Conservation (phyloP, 2,797 vertebrate species). For the Danio albolineatus region DNA sequence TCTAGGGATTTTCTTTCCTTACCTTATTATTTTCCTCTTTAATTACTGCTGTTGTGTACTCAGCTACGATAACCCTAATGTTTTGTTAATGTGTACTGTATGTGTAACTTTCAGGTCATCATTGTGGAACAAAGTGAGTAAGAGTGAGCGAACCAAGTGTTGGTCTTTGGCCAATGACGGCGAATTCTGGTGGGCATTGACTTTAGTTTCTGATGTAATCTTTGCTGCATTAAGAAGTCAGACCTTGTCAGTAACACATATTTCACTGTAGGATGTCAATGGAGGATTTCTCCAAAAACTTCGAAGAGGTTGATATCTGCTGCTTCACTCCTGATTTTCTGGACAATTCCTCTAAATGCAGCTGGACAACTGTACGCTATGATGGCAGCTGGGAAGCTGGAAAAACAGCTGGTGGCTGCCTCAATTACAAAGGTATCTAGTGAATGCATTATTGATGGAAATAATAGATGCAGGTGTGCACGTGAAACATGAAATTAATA, state of each 20-base stretch:
- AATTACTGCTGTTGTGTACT: background rate
- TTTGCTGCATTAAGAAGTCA: background rate
- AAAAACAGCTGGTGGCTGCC: conserved; percentile 82
- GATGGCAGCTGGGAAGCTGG: conserved; percentile 85
- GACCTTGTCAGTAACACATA: background rate
- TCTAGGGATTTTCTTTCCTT: no score
- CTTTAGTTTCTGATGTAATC: background rate
- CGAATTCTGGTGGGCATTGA: conserved; percentile 78
- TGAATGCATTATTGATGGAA: background rate
- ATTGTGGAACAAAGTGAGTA: conserved; percentile 71
- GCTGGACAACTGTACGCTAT: conserved; percentile 78
- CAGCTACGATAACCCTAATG: background rate
- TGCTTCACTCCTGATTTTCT: conserved; percentile 83
- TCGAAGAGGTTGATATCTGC: conserved; percentile 83
- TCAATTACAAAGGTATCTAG: conserved; percentile 62
- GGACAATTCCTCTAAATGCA: conserved; percentile 71
- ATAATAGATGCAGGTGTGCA: background rate
- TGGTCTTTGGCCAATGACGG: conserved; percentile 69
- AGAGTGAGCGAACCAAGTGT: conserved; percentile 62
- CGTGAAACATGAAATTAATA: background rate
- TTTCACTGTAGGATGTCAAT: conserved; percentile 81
- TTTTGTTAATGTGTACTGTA: background rate
- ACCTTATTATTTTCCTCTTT: background rate
- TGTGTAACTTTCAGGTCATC: conserved; percentile 66
- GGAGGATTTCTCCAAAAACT: conserved; percentile 81